Evolutionary conservation across 2,888 invertebrate species (phyloP).

Genomic region (Choristoneura rosaceana): DNA sequence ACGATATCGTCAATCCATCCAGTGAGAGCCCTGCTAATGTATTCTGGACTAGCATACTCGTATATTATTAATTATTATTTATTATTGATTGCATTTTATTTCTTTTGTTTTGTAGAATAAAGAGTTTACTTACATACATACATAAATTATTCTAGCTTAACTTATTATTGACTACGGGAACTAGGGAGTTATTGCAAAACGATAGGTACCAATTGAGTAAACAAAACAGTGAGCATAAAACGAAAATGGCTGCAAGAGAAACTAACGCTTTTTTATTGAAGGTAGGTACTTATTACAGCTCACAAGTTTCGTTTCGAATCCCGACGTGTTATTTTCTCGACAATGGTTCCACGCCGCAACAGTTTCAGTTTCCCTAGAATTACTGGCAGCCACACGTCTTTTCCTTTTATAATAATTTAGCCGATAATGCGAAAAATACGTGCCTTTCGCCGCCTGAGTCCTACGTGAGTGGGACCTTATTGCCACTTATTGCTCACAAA

Average conservation of each 20-base stretch:
- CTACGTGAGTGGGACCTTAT: slow-evolving; percentile 76
- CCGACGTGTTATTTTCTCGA: slow-evolving; percentile 63
- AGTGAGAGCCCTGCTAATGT: too few relatives aligned
- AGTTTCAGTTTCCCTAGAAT: slow-evolving; percentile 58
- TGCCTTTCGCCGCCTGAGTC: slow-evolving; percentile 70
- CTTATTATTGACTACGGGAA: too few relatives aligned
- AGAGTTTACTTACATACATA: too few relatives aligned
- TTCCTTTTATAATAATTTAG: slow-evolving; percentile 82
- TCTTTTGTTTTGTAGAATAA: too few relatives aligned
- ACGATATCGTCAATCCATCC: too few relatives aligned
- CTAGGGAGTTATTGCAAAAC: too few relatives aligned
- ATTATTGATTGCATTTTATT: too few relatives aligned
- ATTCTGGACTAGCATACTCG: too few relatives aligned
- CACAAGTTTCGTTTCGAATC: slow-evolving; percentile 50
- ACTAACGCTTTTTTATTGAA: neutral
- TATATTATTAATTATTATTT: too few relatives aligned
- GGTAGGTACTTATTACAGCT: slow-evolving; percentile 22
- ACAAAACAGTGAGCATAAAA: neutral
- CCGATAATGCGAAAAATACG: slow-evolving; percentile 84
- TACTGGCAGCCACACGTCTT: slow-evolving; percentile 74
- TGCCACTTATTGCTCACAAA: slow-evolving; percentile 75
- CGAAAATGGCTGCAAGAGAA: neutral
- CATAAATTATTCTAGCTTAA: too few relatives aligned
- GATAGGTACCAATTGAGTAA: neutral
- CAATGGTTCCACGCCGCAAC: slow-evolving; percentile 60